These are phyloP conservation scores for Lepilemur septentrionalis DNA, from an alignment of 2,797 vertebrate genomes.

Conservation along the genomic window DNA sequence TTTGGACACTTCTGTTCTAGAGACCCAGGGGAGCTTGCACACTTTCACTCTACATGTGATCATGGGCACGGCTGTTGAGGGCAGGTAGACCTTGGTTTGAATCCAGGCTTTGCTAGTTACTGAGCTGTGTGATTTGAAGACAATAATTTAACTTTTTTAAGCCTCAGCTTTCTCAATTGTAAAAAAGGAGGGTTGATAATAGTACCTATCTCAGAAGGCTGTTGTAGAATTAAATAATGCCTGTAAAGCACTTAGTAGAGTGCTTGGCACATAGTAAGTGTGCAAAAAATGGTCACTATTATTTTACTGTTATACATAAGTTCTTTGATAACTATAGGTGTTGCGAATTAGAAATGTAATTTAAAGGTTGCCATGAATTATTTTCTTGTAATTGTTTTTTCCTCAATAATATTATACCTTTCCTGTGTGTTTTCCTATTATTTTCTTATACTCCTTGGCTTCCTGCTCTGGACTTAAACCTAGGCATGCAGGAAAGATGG, in stretches of 20 bases:
- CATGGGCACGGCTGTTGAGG: rapidly evolving
- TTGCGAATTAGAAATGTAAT: neutral
- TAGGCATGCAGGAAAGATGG: neutral
- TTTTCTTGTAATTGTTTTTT: neutral
- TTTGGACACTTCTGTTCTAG: neutral
- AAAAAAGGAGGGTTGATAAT: neutral
- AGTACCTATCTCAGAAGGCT: neutral
- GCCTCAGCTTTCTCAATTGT: neutral
- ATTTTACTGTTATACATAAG: neutral
- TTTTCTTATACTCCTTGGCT: neutral
- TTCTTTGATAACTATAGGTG: neutral
- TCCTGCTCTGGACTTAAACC: neutral
- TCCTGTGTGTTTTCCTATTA: neutral
- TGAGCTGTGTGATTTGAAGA: neutral
- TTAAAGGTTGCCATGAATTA: neutral
- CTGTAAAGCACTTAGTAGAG: neutral
- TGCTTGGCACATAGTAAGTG: neutral
- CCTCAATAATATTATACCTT: neutral
- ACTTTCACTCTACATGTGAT: too few relatives aligned
- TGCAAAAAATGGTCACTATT: neutral
- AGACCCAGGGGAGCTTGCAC: neutral
- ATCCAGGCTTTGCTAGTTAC: neutral
- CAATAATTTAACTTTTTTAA: neutral
- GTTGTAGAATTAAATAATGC: neutral
- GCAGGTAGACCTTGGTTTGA: neutral